Evolutionary conservation across 2,888 invertebrate genomes (phyloP), one percentile per base, ranked within the genome.

Genomic region (Thereva nobilitata): DNA sequence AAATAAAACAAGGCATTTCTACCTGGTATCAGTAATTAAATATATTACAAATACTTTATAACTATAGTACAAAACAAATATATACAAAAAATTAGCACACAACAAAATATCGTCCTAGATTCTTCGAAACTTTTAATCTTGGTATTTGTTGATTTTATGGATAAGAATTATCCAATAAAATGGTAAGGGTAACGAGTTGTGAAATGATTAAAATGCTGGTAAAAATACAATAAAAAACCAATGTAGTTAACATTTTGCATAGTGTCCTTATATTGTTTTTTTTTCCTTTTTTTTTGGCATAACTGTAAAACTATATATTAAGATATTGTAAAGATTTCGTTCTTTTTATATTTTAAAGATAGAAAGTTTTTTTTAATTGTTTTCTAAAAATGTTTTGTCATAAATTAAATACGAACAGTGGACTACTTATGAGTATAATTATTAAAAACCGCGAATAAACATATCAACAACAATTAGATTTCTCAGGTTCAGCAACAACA

Each of bases 401-500:
- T 61, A 50, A 61, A 50, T 50, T 61, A 61, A 61, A 35, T 61
- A 61, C 38, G n/a, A 23, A 23, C 23, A 23, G 23, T 41, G 49
- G 50, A 50, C 61, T 61, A 61, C 61, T 61, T 61, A 61, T 61
- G 7, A 47, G 40, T 49, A 40, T 37, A 34, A 49, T 53, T 44
- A 64, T 53, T 53, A 64, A 40, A 12, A 63, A 0, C 9, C 44
- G 44, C 6, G 34, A 6, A 44, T 42, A 70, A 72, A 70, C 68
- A 70, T 71, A 75, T 81, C 79, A 93, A 84, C 95, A 96, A 84
- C 95, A 96, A 71, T 93, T 90, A 52, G 91, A 90, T 78, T 91
- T 91, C 63, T 93, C 93, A 1, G 93, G 89, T 80, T 95, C 95
- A 0, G 92, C 95, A 81, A 95, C 94, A 53, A 91, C 87, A 70